Evolutionary conservation across 2,888 invertebrate species (phyloP).

Genomic region (Emmelina monodactyla): DNA sequence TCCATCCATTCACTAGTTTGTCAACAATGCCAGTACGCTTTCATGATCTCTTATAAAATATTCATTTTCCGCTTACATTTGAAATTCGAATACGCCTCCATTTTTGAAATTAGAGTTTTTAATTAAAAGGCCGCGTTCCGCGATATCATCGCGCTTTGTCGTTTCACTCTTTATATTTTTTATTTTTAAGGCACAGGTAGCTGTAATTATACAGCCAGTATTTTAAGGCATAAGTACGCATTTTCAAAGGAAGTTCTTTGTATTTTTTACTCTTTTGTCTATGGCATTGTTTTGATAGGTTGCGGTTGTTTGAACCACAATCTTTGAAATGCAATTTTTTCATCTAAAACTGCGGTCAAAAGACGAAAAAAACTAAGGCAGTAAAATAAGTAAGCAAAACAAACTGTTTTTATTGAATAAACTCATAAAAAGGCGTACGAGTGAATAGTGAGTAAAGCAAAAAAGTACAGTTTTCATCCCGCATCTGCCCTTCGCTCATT

Average conservation of each 20-base stretch:
- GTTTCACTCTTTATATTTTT: constrained; percentile 19
- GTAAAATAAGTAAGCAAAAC: no score
- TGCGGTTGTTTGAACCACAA: no score
- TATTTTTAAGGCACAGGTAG: constrained; percentile 17
- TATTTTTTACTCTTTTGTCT: constrained; percentile 16
- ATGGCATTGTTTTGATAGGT: no score
- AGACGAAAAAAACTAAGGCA: no score
- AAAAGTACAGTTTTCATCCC: no score
- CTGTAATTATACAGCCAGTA: constrained; percentile 19
- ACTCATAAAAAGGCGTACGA: no score
- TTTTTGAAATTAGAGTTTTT: constrained; percentile 29
- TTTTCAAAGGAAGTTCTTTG: constrained; percentile 3
- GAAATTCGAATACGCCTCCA: constrained; percentile 15
- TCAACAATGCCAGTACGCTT: not conserved
- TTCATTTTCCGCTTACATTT: constrained; percentile 6
- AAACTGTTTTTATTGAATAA: no score
- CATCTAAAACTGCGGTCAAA: no score
- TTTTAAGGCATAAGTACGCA: constrained; percentile 8
- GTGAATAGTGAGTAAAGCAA: no score
- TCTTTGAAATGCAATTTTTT: no score
- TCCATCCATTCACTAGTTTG: no score
- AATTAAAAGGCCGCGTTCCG: constrained; percentile 24
- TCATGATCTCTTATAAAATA: constrained; percentile 4
- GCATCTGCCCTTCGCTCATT: constrained; percentile 3
- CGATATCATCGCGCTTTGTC: constrained; percentile 26